Evolutionary conservation across 2,113 vertebrate genomes (phyloP).

Genomic region (Zosterops japonicus): DNA sequence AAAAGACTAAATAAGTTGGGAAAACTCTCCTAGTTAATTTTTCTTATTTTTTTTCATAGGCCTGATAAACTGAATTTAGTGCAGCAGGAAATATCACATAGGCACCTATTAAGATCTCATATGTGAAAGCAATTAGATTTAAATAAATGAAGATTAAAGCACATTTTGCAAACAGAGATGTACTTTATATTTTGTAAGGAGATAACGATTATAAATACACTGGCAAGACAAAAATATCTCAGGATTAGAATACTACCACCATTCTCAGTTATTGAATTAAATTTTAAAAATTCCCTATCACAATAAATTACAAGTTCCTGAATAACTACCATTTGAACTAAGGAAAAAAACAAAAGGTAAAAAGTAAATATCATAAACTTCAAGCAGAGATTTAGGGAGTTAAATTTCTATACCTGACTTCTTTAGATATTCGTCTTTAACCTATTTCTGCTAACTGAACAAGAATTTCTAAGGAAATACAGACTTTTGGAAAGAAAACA

Average conservation of each 20-base stretch:
- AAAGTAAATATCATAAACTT: background rate
- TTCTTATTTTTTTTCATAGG: background rate
- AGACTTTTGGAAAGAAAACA: background rate
- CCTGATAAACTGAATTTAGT: background rate
- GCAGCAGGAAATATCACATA: background rate
- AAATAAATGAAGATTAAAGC: background rate
- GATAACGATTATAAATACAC: fast-evolving
- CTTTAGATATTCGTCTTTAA: fast-evolving
- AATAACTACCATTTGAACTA: background rate
- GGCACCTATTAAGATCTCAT: background rate
- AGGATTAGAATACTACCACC: background rate
- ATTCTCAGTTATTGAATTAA: background rate
- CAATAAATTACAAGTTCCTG: background rate
- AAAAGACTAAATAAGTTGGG: background rate
- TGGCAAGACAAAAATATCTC: background rate
- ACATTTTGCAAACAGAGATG: background rate
- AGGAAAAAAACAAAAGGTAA: fast-evolving
- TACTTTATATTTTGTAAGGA: background rate
- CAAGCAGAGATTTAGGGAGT: background rate
- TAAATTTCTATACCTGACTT: background rate
- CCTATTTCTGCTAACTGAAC: fast-evolving
- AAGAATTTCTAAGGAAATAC: background rate
- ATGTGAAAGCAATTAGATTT: background rate
- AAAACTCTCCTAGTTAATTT: background rate
- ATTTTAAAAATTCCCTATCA: background rate